These are phyloP conservation scores for Castor canadensis DNA, from an alignment of 2,113 vertebrate species.

Conservation along the genomic window DNA sequence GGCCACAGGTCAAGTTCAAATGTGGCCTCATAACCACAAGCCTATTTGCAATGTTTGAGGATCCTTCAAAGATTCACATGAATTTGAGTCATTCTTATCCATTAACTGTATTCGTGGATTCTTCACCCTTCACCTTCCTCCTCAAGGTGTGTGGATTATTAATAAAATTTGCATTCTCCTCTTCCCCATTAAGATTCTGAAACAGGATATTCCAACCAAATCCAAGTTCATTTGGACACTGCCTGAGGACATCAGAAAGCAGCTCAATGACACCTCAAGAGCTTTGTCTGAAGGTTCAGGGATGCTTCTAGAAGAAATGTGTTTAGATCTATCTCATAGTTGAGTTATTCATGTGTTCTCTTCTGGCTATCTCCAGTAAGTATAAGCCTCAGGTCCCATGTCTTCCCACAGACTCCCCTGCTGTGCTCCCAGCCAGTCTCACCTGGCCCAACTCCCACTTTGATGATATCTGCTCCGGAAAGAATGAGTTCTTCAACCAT, in stretches of 20 bases:
- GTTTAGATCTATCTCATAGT: neutral
- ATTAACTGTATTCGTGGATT: neutral
- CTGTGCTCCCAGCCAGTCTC: conserved; percentile 59
- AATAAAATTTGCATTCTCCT: neutral
- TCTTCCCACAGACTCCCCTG: rapidly evolving
- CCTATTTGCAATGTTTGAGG: neutral
- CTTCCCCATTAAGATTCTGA: neutral
- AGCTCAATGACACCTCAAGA: neutral
- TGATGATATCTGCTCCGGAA: conserved; percentile 97
- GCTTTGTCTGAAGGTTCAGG: neutral
- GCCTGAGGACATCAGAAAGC: neutral
- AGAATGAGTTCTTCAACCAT: conserved; percentile 99
- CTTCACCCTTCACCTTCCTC: neutral
- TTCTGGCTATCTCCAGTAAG: neutral
- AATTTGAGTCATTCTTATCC: neutral
- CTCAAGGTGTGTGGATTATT: neutral
- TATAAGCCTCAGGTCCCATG: neutral
- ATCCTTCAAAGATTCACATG: neutral
- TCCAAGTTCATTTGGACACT: neutral
- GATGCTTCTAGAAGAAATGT: neutral
- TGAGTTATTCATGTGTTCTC: neutral
- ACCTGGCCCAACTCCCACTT: conserved; percentile 99
- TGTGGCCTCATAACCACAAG: neutral
- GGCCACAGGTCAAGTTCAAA: neutral
- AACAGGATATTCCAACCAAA: neutral